Evolutionary conservation across 2,888 invertebrate genomes (phyloP), one percentile per base, ranked within the genome.

Genomic region (Chymomyza caudatula): DNA sequence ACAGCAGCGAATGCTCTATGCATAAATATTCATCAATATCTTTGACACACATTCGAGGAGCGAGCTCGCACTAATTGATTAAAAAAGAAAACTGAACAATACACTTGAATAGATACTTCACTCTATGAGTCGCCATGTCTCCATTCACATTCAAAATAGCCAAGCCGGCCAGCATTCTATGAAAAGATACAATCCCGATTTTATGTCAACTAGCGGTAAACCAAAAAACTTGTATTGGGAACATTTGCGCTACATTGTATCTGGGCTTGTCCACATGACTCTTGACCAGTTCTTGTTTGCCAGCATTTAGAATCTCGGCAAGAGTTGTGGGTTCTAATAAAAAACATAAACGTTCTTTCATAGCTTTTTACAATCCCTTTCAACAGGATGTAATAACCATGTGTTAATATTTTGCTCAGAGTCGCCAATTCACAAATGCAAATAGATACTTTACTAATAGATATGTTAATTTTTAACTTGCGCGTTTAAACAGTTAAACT

Each of bases 191-290:
- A 77, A 72, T 86, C 78, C 72, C 73, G 74, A 81, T 84, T 86
- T 74, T 71, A 77, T 88, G 86, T 88, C 86, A 88, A 63, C 71
- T 87, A 87, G 78, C 86, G 88, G 86, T 87, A 80, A 79, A 85
- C 52, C 49, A 65, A 73, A 82, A 85, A 67, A 63, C 74, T 69
- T 63, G 68, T 69, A 85, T 81, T 81, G 77, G 72, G 79, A 65
- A 74, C 72, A 70, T 42, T 56, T 1, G 3, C 52, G 51, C 8
- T 17, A 11, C 11, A 15, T 4, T 23, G 52, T 17, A 47, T 47
- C 47, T 47, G 47, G 15, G 47, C 19, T 15, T 47, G 47, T 47
- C 47, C 19, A 22, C 19, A 52, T 17, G 52, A 52, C 17, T 17
- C 20, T 22, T 23, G 52, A 8, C 20, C 52, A n/a, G 17, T 47